Percentiles rank a stretch among this genome's conserved stretches.
Evolutionary conservation across 2,888 invertebrate species (phyloP).

Genomic region (Isoperla grammatica): DNA sequence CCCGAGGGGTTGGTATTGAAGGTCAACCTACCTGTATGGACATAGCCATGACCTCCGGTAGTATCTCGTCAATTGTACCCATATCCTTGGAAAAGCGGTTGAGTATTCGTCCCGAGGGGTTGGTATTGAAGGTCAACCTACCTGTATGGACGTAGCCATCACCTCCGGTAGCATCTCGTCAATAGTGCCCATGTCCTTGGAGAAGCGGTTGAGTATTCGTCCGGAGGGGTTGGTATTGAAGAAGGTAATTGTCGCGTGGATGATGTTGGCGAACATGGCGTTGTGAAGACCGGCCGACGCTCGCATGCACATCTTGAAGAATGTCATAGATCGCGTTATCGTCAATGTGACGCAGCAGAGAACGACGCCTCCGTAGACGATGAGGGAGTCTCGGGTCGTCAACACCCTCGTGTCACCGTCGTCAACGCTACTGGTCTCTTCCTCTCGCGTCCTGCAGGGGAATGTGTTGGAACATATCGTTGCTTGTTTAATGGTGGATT

Average conservation of each 20-base stretch:
- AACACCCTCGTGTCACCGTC: background rate
- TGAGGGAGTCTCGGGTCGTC: slow-evolving; percentile 10
- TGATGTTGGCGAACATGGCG: slow-evolving; percentile 63
- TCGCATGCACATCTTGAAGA: slow-evolving; percentile 56
- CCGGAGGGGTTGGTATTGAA: slow-evolving; percentile 52
- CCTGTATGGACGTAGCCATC: slow-evolving; percentile 35
- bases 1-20: too few species aligned
- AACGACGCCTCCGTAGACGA: slow-evolving; percentile 23
- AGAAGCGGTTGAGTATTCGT: slow-evolving; percentile 48
- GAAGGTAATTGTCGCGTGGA: slow-evolving; percentile 52
- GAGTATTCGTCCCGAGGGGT: too few species aligned
- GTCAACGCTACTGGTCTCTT: background rate
- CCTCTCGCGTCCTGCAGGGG: slow-evolving; percentile 7
- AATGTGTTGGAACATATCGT: background rate
- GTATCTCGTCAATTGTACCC: too few species aligned
- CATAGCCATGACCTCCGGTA: too few species aligned
- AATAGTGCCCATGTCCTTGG: slow-evolving; percentile 48
- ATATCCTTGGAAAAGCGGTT: too few species aligned
- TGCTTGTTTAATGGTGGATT: background rate
- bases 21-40: too few species aligned
- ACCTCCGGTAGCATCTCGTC: slow-evolving; percentile 40
- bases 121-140: too few species aligned
- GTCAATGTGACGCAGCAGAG: slow-evolving; percentile 50
- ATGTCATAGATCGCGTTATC: slow-evolving; percentile 56
- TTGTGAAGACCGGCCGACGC: slow-evolving; percentile 66